phyloP scores from a whole-genome alignment of 2,113 vertebrate species.

The Motacilla alba region DNA sequence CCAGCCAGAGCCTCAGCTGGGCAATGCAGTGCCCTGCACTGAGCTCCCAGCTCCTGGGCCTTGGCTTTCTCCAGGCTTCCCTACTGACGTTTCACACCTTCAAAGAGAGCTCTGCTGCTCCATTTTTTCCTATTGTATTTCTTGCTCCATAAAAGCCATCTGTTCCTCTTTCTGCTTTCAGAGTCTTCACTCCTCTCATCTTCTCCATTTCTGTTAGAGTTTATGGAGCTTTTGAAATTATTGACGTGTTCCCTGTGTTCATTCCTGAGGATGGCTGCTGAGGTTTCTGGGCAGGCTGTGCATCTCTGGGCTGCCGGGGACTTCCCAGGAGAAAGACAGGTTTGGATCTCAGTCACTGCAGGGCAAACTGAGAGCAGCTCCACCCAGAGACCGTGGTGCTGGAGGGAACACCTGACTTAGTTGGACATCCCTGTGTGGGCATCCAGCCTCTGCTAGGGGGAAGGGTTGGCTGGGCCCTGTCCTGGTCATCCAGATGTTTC shows the following conservation, averaged over 20 bases:
- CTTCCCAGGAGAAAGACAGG: neutral
- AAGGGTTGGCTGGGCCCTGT: neutral
- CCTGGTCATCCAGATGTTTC: rapidly evolving
- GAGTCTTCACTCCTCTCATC: neutral
- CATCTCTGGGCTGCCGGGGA: neutral
- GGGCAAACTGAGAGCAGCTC: neutral
- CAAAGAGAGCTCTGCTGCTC: neutral
- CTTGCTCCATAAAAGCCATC: conserved; percentile 38
- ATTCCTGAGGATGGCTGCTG: neutral
- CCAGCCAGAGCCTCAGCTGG: neutral
- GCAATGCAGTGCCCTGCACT: neutral
- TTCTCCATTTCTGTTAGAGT: neutral
- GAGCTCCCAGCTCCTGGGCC: neutral
- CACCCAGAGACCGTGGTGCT: rapidly evolving
- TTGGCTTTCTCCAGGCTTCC: neutral
- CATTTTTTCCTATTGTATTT: neutral
- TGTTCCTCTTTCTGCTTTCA: neutral
- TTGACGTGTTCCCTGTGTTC: neutral
- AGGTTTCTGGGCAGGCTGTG: neutral
- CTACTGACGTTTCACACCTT: neutral
- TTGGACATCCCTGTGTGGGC: rapidly evolving
- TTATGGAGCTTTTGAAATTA: neutral
- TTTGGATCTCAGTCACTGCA: neutral
- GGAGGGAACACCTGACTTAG: rapidly evolving
- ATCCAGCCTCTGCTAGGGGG: rapidly evolving